Percentiles rank a stretch among this genome's conserved stretches.
Evolutionary conservation across 2,797 vertebrate species (phyloP).

Genomic region (Onychomys arenicola): DNA sequence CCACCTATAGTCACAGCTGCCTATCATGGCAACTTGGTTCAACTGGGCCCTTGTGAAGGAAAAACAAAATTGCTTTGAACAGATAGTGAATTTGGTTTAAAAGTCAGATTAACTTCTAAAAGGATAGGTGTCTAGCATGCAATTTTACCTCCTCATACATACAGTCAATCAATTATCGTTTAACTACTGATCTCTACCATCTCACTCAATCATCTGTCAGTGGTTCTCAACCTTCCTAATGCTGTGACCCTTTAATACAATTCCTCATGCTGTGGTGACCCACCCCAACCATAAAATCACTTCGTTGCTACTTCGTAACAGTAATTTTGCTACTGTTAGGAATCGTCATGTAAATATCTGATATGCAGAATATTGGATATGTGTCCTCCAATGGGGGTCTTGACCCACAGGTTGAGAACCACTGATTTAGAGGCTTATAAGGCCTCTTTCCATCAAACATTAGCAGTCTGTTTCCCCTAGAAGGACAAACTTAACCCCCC

Average conservation of each 20-base stretch:
- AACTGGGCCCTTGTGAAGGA: neutral
- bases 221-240: neutral
- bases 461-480: neutral
- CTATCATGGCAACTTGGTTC: conserved; percentile 33
- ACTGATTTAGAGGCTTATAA: neutral
- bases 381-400: neutral
- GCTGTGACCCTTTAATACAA: neutral
- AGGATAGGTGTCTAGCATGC: neutral
- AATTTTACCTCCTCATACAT: neutral
- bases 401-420: neutral
- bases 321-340: neutral
- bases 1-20: conserved; percentile 47
- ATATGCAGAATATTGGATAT: neutral
- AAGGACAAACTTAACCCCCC: neutral
- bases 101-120: neutral
- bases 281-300: too few species aligned
- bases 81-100: conserved; percentile 54
- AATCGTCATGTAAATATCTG: neutral
- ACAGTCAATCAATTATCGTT: conserved; percentile 42
- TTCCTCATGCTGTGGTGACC: neutral
- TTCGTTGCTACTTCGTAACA: neutral
- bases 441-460: neutral
- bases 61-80: conserved; percentile 17
- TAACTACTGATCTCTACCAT: conserved; percentile 59
- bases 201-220: conserved; percentile 22